phyloP scores from a whole-genome alignment of 2,797 vertebrate genomes.

The Triplophysa yarkandensis region DNA sequence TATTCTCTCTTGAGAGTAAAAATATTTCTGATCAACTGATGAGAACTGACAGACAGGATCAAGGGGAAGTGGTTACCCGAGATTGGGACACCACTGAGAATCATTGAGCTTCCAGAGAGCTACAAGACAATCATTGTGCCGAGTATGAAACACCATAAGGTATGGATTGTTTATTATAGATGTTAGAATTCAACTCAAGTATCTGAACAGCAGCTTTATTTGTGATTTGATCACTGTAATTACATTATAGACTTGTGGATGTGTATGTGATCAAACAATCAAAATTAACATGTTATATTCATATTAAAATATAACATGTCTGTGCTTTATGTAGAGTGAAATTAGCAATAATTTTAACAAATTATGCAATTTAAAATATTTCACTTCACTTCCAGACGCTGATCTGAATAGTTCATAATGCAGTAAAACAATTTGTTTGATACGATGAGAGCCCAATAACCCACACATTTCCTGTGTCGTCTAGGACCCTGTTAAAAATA shows the following conservation, averaged over 20 bases:
- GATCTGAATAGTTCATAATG: background rate
- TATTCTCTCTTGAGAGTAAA: background rate
- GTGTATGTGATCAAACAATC: too few species aligned
- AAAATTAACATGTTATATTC: background rate
- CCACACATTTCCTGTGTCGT: slow-evolving; percentile 40
- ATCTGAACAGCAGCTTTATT: background rate
- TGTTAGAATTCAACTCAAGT: background rate
- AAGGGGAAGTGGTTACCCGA: slow-evolving; percentile 43
- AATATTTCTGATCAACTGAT: background rate
- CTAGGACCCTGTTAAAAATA: background rate
- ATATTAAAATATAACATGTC: too few species aligned
- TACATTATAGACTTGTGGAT: background rate
- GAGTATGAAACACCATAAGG: background rate
- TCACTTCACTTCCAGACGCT: background rate
- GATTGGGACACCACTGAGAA: slow-evolving; percentile 29
- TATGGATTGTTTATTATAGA: background rate
- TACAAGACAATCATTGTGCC: background rate
- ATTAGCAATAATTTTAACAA: too few species aligned
- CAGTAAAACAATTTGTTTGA: background rate
- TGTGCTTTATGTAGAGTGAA: background rate
- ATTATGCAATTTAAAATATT: too few species aligned
- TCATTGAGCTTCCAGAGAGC: background rate
- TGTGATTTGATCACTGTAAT: background rate
- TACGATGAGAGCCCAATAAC: slow-evolving; percentile 2
- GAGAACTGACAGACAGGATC: background rate